These are phyloP conservation scores for Gymnoscopelus braueri DNA, from an alignment of 2,797 vertebrate genomes.

Conservation along the genomic window DNA sequence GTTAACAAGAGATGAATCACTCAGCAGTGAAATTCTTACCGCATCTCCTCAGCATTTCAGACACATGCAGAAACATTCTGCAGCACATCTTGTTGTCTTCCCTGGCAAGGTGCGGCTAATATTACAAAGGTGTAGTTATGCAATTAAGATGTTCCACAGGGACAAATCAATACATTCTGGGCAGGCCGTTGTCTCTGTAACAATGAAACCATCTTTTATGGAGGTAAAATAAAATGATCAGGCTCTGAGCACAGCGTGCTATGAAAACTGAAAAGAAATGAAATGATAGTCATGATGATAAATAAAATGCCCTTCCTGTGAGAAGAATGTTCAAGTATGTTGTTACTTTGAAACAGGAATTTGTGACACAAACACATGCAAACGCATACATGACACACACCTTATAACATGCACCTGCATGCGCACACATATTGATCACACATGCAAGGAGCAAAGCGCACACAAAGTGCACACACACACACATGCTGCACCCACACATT, in stretches of 20 bases:
- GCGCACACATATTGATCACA: not conserved
- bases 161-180: conserved; percentile 19
- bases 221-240: not conserved
- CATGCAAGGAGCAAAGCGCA: too few relatives aligned
- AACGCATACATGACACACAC: too few relatives aligned
- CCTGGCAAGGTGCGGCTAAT: not conserved
- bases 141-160: conserved; percentile 16
- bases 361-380: not conserved
- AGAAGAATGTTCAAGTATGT: not conserved
- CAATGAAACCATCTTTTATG: not conserved
- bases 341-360: not conserved
- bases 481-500: too few relatives aligned
- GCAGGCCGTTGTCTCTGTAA: conserved; percentile 5
- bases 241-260: not conserved
- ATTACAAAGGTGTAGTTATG: conserved; percentile 12
- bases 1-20: not conserved
- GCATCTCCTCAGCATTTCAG: not conserved
- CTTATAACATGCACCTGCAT: not conserved
- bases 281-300: not conserved
- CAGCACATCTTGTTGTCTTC: conserved; percentile 1
- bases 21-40: not conserved
- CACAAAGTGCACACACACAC: too few relatives aligned
- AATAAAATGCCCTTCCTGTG: not conserved
- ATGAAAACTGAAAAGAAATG: not conserved
- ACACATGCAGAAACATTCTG: not conserved